These are phyloP conservation scores for Cryptocephalus primarius DNA, from an alignment of 2,888 invertebrate species.

Conservation along the genomic window DNA sequence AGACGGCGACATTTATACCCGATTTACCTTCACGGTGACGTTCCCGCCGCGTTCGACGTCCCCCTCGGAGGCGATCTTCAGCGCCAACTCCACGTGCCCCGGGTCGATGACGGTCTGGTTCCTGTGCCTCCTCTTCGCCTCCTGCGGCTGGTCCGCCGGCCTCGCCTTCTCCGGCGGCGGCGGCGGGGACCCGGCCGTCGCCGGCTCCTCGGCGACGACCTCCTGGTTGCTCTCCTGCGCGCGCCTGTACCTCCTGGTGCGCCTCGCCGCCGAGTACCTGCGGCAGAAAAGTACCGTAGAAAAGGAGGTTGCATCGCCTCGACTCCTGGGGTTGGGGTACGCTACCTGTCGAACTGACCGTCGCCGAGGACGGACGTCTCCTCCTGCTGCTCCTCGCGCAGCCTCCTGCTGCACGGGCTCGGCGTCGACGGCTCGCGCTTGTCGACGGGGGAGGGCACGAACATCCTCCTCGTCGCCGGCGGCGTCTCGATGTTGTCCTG, in stretches of 20 bases:
- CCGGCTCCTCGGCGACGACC: constrained; percentile 39
- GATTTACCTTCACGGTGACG: too few relatives aligned
- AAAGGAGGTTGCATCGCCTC: not conserved
- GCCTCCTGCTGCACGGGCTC: constrained; percentile 47
- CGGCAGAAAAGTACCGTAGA: not conserved
- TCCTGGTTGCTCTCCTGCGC: constrained; percentile 49
- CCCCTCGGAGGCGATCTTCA: too few relatives aligned
- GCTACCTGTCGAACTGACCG: constrained; percentile 73
- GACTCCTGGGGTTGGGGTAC: not conserved
- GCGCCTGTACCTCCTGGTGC: constrained; percentile 71
- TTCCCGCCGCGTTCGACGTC: too few relatives aligned
- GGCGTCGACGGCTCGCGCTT: constrained; percentile 37
- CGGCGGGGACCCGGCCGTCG: constrained; percentile 28
- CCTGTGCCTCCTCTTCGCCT: constrained; percentile 11
- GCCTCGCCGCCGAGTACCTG: constrained; percentile 54
- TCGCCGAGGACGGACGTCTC: constrained; percentile 50
- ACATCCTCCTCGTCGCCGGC: constrained; percentile 62
- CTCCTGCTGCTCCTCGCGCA: constrained; percentile 31
- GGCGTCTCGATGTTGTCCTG: constrained; percentile 87
- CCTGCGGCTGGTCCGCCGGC: constrained; percentile 36
- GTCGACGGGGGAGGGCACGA: constrained; percentile 51
- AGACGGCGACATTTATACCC: too few relatives aligned
- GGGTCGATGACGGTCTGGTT: constrained; percentile 61
- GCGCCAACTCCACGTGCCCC: constrained; percentile 58
- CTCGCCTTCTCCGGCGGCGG: constrained; percentile 59